A percentile compares a stretch with the other conserved stretches of the same genome.
Evolutionary conservation across 2,113 vertebrate species (phyloP).

Genomic region (Rhabdomys dilectus): DNA sequence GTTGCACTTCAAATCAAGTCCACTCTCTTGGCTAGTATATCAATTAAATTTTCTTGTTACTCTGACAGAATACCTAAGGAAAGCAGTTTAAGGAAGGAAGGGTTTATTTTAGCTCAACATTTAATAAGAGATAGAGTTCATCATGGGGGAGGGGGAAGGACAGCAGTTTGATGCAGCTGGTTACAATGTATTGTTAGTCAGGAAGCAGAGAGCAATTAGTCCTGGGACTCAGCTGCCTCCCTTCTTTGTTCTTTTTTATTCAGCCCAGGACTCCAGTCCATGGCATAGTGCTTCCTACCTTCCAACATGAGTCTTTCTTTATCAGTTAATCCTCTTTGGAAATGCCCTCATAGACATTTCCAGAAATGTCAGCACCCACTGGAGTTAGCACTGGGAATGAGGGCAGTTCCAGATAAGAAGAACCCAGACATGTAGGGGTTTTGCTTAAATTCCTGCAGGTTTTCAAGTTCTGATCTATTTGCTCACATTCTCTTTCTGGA

Average conservation of each 20-base stretch:
- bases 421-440: background rate
- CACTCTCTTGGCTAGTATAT: background rate
- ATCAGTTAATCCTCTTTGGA: background rate
- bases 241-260: background rate
- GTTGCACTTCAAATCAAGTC: background rate
- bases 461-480: background rate
- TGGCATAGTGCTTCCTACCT: background rate
- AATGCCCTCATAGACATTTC: background rate
- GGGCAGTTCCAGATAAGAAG: background rate
- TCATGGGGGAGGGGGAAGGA: accelerated
- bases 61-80: background rate
- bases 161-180: background rate
- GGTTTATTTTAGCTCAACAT: background rate
- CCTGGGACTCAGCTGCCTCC: background rate
- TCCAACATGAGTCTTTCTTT: background rate
- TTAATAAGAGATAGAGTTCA: background rate
- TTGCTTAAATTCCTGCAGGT: background rate
- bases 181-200: background rate
- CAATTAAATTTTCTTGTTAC: background rate
- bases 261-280: background rate
- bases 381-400: background rate
- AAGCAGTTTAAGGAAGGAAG: background rate
- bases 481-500: background rate
- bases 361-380: background rate
- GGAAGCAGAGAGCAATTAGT: background rate